Evolutionary conservation across 2,888 invertebrate genomes (phyloP), one percentile per base, ranked within the genome.

Genomic region (Trichopoda pennipes): DNA sequence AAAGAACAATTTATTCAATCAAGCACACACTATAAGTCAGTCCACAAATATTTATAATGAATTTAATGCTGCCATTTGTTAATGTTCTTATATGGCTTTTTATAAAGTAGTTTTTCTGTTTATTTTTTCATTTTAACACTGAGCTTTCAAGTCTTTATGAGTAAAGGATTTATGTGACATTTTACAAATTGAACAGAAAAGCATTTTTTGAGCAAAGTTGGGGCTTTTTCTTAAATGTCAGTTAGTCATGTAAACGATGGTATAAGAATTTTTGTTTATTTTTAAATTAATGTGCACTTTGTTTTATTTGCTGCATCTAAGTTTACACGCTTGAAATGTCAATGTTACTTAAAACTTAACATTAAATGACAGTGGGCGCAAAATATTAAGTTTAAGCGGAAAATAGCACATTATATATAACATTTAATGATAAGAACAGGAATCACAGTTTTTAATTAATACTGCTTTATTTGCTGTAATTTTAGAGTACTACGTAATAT

Each of bases 11-110:
- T 66, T 51, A n/a, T 35, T 42, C 19, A 47, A 17, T 63, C 38
- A 80, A 74, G 61, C 68, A 80, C 47, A 74, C 73, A 63, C 61
- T 60, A 66, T 35, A 35, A 77, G 28, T 69, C 61, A 68, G 51
- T 68, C 35, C 35, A 49, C 53, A 38, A 69, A 49, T 53, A 51
- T n/a, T n/a, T n/a, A n/a, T 68, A 61, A 2, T 7, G 28, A 28
- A 28, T 28, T 28, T 28, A 4, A 4, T 28, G 3, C 6, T 28
- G 28, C 8, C 28, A 28, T 28, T 28, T 28, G 28, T 55, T 64
- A 63, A 73, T 69, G 64, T 81, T 78, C 78, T 81, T 81, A 81
- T 81, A 75, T 75, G 78, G 81, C 63, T 78, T 82, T 68, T 74
- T 35, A 55, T 58, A 44, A 70, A 58, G 53, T 51, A 75, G 55